A percentile compares a stretch with the other conserved stretches of the same genome.
Conservation (phyloP, 2,113 vertebrate species). For the Tragulus kanchil region DNA sequence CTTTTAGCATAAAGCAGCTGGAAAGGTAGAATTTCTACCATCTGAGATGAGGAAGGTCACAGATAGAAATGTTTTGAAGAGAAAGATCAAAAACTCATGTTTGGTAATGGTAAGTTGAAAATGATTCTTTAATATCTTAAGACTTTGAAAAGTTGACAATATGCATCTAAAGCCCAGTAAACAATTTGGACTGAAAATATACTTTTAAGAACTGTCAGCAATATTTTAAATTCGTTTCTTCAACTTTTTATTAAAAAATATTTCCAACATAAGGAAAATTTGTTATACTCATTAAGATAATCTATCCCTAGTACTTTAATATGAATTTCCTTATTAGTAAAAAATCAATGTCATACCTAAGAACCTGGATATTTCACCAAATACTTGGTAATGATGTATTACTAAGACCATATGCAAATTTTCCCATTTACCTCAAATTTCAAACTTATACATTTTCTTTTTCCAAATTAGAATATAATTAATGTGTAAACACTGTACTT, state of each 20-base stretch:
- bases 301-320: background rate
- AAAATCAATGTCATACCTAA: background rate
- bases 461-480: background rate
- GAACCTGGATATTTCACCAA: background rate
- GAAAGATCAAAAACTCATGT: background rate
- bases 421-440: background rate
- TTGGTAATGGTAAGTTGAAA: background rate
- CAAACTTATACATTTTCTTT: background rate
- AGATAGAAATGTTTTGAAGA: background rate
- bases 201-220: background rate
- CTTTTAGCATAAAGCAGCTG: background rate
- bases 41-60: background rate
- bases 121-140: background rate
- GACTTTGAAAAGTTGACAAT: background rate
- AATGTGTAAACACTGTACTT: background rate
- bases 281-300: background rate
- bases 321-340: background rate
- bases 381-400: background rate
- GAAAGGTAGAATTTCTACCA: background rate
- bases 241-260: background rate
- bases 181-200: background rate
- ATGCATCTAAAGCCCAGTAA: background rate
- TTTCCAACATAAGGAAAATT: background rate
- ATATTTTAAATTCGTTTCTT: background rate
- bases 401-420: background rate